These are phyloP conservation scores for Lepisosteus osseus DNA, from an alignment of 2,113 vertebrate genomes.

Conservation along the genomic window DNA sequence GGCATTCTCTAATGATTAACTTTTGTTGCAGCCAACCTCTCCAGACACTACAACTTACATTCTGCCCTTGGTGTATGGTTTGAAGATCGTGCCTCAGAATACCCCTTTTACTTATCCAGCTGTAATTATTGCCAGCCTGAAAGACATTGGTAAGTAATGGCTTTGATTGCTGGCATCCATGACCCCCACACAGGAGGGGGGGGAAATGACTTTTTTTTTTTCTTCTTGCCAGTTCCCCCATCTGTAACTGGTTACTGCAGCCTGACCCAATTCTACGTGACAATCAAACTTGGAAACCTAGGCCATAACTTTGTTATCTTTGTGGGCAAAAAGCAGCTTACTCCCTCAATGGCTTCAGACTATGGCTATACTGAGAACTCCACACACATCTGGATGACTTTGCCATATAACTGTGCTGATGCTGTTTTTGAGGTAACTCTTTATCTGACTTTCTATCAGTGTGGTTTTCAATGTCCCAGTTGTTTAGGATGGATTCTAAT, in stretches of 20 bases:
- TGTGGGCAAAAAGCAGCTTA: constrained; percentile 41
- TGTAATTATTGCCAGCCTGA: constrained; percentile 35
- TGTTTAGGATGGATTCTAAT: no score
- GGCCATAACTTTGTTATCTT: constrained; percentile 35
- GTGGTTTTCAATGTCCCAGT: no score
- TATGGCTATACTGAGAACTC: constrained; percentile 41
- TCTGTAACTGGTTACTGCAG: constrained; percentile 43
- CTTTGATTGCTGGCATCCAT: no score
- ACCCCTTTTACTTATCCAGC: constrained; percentile 31
- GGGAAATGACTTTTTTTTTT: background rate
- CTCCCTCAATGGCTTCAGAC: constrained; percentile 30
- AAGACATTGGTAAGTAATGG: constrained; percentile 34
- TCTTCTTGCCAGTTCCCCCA: constrained; percentile 35
- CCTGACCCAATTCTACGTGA: constrained; percentile 40
- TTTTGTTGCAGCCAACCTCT: constrained; percentile 32
- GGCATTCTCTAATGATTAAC: background rate
- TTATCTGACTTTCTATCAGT: background rate
- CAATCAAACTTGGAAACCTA: constrained; percentile 40
- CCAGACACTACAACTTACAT: constrained; percentile 12
- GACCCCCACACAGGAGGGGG: background rate
- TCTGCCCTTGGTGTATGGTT: constrained; percentile 46
- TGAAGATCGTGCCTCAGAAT: constrained; percentile 44
- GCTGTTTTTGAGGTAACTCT: constrained; percentile 43
- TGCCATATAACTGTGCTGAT: constrained; percentile 38
- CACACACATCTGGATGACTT: constrained; percentile 45